Percentiles rank a stretch among this genome's conserved stretches.
Evolutionary conservation across 2,113 vertebrate species (phyloP).

Genomic region (Phaethornis superciliosus): DNA sequence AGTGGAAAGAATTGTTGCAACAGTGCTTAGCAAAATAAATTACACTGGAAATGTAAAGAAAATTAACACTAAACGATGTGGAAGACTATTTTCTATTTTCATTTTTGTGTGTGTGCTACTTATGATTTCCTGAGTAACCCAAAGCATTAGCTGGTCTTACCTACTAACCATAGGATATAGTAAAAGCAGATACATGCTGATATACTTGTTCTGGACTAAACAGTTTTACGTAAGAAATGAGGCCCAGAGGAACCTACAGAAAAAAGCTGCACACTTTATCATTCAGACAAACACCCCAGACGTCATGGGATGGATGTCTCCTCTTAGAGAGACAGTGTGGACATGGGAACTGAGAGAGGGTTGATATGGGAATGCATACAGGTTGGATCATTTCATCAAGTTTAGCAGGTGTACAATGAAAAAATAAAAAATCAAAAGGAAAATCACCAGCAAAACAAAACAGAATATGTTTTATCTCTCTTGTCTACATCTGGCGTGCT

Average conservation of each 20-base stretch:
- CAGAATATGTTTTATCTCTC: not conserved
- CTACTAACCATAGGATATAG: constrained; percentile 44
- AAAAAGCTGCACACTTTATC: not conserved
- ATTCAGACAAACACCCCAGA: not conserved
- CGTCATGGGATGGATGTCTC: not conserved
- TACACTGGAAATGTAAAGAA: constrained; percentile 20
- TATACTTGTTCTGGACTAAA: not conserved
- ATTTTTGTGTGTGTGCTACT: constrained; percentile 4
- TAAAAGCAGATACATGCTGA: not conserved
- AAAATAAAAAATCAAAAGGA: not conserved
- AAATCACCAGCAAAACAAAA: not conserved
- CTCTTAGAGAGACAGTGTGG: not conserved
- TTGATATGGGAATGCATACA: not conserved
- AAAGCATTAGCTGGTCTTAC: constrained; percentile 39
- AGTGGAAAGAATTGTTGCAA: not conserved
- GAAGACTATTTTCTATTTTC: constrained; percentile 19
- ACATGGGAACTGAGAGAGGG: not conserved
- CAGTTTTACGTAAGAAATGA: not conserved
- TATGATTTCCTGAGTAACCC: constrained; percentile 43
- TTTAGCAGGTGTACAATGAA: not conserved
- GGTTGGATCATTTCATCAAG: not conserved
- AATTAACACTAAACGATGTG: not conserved
- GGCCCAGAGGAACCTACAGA: not conserved
- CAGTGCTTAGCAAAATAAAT: constrained; percentile 32
- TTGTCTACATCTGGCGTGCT: not conserved